These are phyloP conservation scores for Crax fasciolata DNA, from an alignment of 2,797 vertebrate genomes.

Conservation along the genomic window DNA sequence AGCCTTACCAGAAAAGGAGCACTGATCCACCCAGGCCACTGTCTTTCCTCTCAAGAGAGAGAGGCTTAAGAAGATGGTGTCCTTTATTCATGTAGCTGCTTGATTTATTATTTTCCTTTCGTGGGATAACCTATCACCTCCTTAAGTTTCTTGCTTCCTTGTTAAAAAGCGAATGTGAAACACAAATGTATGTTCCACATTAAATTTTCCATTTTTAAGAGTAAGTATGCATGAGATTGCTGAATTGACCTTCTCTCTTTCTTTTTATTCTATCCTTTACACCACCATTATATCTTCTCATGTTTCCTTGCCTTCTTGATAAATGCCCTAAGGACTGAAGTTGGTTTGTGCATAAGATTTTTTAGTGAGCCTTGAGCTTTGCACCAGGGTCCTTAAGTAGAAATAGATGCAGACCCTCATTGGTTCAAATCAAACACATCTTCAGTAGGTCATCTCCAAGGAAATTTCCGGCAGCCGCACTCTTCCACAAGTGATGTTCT, in stretches of 20 bases:
- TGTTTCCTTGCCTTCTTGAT: constrained; percentile 12
- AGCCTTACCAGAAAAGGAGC: neutral
- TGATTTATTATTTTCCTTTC: neutral
- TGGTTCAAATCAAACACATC: neutral
- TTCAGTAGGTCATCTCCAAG: constrained; percentile 18
- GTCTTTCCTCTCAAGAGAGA: neutral
- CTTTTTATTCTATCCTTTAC: neutral
- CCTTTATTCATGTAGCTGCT: constrained; percentile 6
- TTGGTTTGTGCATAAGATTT: neutral
- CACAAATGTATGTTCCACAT: neutral
- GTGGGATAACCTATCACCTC: neutral
- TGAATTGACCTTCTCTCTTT: neutral
- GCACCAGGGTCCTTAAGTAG: neutral
- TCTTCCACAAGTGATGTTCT: neutral
- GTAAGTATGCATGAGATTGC: neutral
- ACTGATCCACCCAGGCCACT: neutral
- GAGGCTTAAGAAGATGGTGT: neutral
- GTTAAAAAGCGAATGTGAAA: neutral
- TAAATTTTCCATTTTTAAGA: neutral
- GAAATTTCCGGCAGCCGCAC: neutral
- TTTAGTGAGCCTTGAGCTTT: neutral
- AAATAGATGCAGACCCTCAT: neutral
- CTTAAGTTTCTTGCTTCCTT: neutral
- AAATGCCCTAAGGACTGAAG: neutral
- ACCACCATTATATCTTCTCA: neutral